Percentiles rank a stretch among this genome's conserved stretches.
phyloP scores from a whole-genome alignment of 2,797 vertebrate genomes.

The Falco biarmicus region DNA sequence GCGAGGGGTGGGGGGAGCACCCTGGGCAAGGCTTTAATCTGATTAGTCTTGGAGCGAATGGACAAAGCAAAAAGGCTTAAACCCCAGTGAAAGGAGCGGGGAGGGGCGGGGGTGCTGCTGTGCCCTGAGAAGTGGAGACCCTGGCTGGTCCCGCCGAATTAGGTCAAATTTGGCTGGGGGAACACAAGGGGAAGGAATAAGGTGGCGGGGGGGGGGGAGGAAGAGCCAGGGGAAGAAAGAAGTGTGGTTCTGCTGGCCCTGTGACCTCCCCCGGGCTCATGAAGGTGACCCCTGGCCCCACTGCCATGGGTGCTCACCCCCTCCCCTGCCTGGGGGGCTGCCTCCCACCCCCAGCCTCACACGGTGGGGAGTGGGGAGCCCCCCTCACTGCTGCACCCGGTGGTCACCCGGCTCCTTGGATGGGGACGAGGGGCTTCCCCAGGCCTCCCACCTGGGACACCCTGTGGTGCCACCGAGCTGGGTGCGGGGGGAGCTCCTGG shows the following conservation, averaged over 20 bases:
- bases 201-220: background rate
- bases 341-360: background rate
- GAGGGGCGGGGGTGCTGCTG: background rate
- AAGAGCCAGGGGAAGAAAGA: background rate
- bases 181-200: background rate
- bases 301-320: background rate
- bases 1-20: background rate
- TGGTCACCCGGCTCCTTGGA: background rate
- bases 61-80: conserved; percentile 54
- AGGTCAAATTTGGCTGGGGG: conserved; percentile 19
- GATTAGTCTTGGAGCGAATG: conserved; percentile 56
- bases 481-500: background rate
- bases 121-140: conserved; percentile 25
- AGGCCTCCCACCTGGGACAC: background rate
- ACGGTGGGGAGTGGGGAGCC: background rate
- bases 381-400: background rate
- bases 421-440: background rate
- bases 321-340: background rate
- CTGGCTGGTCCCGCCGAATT: background rate
- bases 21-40: conserved; percentile 60
- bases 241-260: background rate
- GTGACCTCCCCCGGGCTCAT: background rate
- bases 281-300: background rate
- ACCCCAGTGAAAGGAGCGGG: conserved; percentile 33
- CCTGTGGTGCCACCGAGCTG: accelerated